Evolutionary conservation across 2,797 vertebrate species (phyloP).

Genomic region (Enteromius treurensis): DNA sequence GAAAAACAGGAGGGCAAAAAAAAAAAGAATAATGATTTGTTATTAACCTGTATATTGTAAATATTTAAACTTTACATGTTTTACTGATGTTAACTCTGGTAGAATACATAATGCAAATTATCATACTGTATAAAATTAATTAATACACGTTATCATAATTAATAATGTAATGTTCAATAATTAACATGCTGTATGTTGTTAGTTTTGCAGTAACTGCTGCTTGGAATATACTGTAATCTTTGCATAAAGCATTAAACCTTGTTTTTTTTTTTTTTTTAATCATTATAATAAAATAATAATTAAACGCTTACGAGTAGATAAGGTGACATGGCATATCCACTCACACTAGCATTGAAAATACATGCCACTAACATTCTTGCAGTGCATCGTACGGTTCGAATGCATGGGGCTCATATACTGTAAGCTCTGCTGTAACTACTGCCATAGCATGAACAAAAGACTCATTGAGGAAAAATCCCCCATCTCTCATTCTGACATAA

Average conservation of each 20-base stretch:
- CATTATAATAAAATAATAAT: neutral
- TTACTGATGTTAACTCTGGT: neutral
- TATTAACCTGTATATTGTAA: neutral
- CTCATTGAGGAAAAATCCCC: slow-evolving; percentile 54
- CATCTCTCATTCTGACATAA: slow-evolving; percentile 54
- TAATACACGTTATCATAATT: neutral
- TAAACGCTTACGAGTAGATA: neutral
- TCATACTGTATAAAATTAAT: neutral
- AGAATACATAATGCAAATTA: neutral
- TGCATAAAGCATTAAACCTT: neutral
- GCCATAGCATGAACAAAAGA: slow-evolving; percentile 47
- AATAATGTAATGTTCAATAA: too few relatives aligned
- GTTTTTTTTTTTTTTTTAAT: neutral
- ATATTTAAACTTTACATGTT: neutral
- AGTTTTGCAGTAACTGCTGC: neutral
- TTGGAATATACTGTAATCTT: neutral
- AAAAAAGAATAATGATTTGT: neutral
- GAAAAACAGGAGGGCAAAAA: neutral
- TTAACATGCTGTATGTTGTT: neutral
- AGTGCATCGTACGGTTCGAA: slow-evolving; percentile 32
- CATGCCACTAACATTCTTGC: slow-evolving; percentile 4
- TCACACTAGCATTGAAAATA: neutral
- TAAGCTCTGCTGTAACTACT: slow-evolving; percentile 33
- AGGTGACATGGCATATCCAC: neutral
- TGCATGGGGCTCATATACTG: slow-evolving; percentile 34